phyloP scores from a whole-genome alignment of 2,113 vertebrate genomes.

The Azemiops feae region DNA sequence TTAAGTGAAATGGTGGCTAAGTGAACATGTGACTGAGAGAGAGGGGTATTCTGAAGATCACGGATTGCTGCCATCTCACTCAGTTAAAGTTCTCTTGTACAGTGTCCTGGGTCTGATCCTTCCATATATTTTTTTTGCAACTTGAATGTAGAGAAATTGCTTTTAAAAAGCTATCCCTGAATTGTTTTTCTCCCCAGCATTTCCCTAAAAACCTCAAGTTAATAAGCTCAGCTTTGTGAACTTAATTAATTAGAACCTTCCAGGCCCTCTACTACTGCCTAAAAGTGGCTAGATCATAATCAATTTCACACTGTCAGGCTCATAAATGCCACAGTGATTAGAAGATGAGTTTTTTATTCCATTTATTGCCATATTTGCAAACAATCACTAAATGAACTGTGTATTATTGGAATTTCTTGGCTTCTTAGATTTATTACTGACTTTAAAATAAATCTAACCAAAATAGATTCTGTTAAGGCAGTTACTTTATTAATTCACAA shows the following conservation, averaged over 20 bases:
- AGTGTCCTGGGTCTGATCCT: neutral
- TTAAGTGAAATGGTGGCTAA: neutral
- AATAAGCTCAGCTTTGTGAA: neutral
- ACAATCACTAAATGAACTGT: neutral
- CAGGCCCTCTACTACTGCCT: neutral
- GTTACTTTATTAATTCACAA: neutral
- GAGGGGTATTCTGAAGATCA: neutral
- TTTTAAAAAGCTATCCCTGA: neutral
- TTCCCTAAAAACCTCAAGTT: neutral
- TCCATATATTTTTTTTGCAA: neutral
- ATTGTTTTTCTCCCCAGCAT: neutral
- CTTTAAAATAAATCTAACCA: neutral
- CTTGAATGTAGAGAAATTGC: neutral
- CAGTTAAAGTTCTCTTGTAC: neutral
- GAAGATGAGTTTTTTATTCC: neutral
- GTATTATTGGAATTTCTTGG: neutral
- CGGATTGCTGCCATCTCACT: neutral
- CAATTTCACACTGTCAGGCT: neutral
- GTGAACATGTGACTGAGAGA: neutral
- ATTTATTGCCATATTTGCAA: neutral
- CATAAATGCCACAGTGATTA: neutral
- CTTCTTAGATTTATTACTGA: neutral
- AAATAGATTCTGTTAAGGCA: neutral
- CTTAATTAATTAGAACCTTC: neutral
- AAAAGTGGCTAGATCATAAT: neutral